Conservation (phyloP, 2,888 invertebrate genomes). For the Drosophila paracracens region DNA sequence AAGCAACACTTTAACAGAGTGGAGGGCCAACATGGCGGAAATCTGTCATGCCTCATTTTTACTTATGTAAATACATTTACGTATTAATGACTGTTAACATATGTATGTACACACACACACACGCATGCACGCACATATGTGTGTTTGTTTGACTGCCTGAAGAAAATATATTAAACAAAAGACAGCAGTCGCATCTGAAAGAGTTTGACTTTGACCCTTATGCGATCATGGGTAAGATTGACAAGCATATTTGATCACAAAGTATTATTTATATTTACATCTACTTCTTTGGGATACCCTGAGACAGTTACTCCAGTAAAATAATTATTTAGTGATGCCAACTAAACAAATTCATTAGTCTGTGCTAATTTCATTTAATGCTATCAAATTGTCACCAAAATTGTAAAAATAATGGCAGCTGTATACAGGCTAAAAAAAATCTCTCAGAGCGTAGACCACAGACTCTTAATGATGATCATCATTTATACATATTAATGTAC, state of each 20-base stretch:
- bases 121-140: too few relatives aligned
- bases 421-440: not conserved
- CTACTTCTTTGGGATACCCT: not conserved
- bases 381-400: not conserved
- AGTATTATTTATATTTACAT: not conserved
- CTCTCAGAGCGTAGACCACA: not conserved
- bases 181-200: too few relatives aligned
- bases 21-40: too few relatives aligned
- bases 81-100: too few relatives aligned
- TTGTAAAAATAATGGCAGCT: not conserved
- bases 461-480: not conserved
- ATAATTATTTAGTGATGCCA: not conserved
- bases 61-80: too few relatives aligned
- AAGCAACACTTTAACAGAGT: too few relatives aligned
- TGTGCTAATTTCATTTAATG: not conserved
- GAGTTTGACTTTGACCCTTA: too few relatives aligned
- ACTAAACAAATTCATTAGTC: not conserved
- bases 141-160: too few relatives aligned
- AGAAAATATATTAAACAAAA: too few relatives aligned
- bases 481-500: not conserved
- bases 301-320: not conserved
- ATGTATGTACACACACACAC: too few relatives aligned
- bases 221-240: not conserved
- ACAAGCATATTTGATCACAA: not conserved
- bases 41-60: too few relatives aligned